These are phyloP conservation scores for Barbus barbus DNA, from an alignment of 2,113 vertebrate genomes.

Conservation along the genomic window DNA sequence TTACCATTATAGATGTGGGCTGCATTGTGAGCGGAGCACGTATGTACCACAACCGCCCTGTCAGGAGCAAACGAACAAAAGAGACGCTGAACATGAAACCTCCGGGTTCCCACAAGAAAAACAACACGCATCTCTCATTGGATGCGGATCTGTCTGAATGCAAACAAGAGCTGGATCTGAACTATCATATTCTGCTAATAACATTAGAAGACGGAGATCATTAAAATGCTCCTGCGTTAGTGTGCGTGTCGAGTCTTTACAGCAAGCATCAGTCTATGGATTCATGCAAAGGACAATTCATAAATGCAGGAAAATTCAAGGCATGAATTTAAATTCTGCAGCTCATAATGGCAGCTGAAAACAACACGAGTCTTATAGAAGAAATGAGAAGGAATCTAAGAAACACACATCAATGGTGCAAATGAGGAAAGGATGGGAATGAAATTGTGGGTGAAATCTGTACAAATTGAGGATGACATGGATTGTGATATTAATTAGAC, in stretches of 20 bases:
- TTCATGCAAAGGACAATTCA: background rate
- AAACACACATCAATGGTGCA: background rate
- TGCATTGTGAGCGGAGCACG: slow-evolving; percentile 65
- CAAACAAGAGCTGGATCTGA: slow-evolving; percentile 6
- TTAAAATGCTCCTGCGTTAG: no score
- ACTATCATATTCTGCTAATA: background rate
- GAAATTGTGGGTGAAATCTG: background rate
- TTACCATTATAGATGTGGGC: slow-evolving; percentile 68
- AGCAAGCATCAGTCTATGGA: background rate
- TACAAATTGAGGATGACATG: slow-evolving; percentile 1
- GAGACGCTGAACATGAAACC: background rate
- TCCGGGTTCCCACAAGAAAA: no score
- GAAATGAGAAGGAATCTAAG: background rate
- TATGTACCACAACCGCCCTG: slow-evolving; percentile 57
- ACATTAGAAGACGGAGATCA: background rate
- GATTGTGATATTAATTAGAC: slow-evolving; percentile 1
- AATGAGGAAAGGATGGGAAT: background rate
- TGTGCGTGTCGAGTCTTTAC: background rate
- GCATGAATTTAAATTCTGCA: background rate
- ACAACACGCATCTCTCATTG: background rate
- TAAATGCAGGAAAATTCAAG: slow-evolving; percentile 46
- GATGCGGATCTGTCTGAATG: background rate
- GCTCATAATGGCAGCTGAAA: background rate
- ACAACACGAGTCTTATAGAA: background rate
- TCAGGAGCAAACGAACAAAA: slow-evolving; percentile 49